Evolutionary conservation across 2,113 vertebrate species (phyloP).

Genomic region (Chaetodon trifascialis): DNA sequence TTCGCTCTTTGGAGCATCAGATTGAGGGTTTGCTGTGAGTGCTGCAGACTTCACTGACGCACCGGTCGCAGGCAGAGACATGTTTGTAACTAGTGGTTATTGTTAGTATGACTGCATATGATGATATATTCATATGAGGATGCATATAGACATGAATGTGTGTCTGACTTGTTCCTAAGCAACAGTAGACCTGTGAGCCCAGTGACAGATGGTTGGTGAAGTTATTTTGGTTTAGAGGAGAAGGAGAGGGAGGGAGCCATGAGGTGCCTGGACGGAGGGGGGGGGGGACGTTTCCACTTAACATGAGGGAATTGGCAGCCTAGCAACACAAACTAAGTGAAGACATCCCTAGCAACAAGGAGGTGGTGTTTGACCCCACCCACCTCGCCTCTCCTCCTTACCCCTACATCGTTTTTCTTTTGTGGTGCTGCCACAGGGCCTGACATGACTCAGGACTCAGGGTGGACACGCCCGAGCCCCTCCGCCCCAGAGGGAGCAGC

Average conservation of each 20-base stretch:
- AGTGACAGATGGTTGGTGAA: constrained; percentile 86
- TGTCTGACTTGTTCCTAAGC: constrained; percentile 84
- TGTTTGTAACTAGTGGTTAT: constrained; percentile 2
- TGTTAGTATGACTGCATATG: constrained; percentile 35
- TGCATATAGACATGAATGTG: constrained; percentile 61
- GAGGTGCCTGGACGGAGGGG: constrained; percentile 66
- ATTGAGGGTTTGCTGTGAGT: constrained; percentile 1
- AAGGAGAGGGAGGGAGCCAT: constrained; percentile 58
- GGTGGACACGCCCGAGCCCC: constrained; percentile 8
- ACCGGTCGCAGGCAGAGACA: background rate
- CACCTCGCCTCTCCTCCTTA: constrained; percentile 10
- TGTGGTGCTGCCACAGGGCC: constrained; percentile 7
- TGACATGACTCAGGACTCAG: constrained; percentile 4
- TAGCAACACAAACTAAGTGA: constrained; percentile 86
- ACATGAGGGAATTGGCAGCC: constrained; percentile 83
- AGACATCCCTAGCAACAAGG: constrained; percentile 84
- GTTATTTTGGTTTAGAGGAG: constrained; percentile 85
- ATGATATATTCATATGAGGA: constrained; percentile 60
- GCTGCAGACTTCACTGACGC: constrained; percentile 10
- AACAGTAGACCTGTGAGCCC: constrained; percentile 84
- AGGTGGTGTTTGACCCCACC: constrained; percentile 65
- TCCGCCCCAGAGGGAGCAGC: background rate
- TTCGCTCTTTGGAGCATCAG: background rate
- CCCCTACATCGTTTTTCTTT: constrained; percentile 10
- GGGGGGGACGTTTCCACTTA: constrained; percentile 76